phyloP scores from a whole-genome alignment of 2,888 invertebrate genomes.

The Hemaris fuciformis region DNA sequence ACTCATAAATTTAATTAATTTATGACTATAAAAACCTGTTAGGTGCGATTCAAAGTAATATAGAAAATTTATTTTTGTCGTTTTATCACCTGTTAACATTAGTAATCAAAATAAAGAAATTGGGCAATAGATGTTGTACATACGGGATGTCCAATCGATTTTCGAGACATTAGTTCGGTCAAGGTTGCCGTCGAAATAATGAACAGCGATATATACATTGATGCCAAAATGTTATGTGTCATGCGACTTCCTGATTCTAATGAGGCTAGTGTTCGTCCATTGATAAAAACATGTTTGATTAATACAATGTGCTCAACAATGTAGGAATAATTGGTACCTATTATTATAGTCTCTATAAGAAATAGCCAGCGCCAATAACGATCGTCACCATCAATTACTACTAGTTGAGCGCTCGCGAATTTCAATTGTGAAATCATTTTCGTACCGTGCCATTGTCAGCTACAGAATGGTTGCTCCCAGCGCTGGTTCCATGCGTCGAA shows the following conservation, averaged over 20 bases:
- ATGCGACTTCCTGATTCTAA: slow-evolving; percentile 36
- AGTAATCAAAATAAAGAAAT: neutral
- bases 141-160: slow-evolving; percentile 26
- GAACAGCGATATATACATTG: slow-evolving; percentile 21
- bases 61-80: neutral
- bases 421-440: slow-evolving; percentile 63
- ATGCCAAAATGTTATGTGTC: slow-evolving; percentile 31
- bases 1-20: neutral
- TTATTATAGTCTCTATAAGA: slow-evolving; percentile 49
- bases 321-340: slow-evolving; percentile 44
- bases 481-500: neutral
- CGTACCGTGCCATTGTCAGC: slow-evolving; percentile 2
- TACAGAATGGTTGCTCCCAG: neutral
- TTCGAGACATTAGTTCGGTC: slow-evolving; percentile 28
- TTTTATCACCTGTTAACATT: neutral
- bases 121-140: neutral
- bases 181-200: slow-evolving; percentile 31
- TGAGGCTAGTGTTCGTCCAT: slow-evolving; percentile 23
- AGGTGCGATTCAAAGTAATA: neutral
- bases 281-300: slow-evolving; percentile 37
- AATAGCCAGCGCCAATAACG: slow-evolving; percentile 53
- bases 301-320: slow-evolving; percentile 36
- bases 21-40: neutral
- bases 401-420: slow-evolving; percentile 66
- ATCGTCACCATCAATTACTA: slow-evolving; percentile 70